A percentile compares a stretch with the other conserved stretches of the same genome.
Conservation (phyloP, 2,797 vertebrate species). For the Kryptolebias ocellatus region DNA sequence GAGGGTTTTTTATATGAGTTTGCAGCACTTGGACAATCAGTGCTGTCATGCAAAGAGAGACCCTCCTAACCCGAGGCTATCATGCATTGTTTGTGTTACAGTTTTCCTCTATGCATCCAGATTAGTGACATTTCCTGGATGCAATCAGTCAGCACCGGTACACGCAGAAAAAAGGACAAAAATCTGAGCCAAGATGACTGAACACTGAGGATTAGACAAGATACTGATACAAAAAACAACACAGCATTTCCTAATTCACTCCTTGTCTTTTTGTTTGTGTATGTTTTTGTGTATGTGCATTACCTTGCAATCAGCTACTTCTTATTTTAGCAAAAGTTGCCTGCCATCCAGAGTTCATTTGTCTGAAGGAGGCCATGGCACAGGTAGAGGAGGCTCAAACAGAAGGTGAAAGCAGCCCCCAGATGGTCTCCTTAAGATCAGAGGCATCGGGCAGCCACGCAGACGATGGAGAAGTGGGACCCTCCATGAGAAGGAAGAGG, state of each 20-base stretch:
- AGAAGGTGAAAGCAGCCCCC: slow-evolving; percentile 85
- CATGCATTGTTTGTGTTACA: slow-evolving; percentile 43
- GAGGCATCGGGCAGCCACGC: slow-evolving; percentile 75
- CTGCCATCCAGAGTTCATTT: slow-evolving; percentile 9
- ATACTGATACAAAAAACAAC: slow-evolving; percentile 8
- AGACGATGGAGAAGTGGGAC: slow-evolving; percentile 82
- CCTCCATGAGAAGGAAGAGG: slow-evolving; percentile 88
- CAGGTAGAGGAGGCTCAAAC: slow-evolving; percentile 76
- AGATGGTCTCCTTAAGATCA: slow-evolving; percentile 82
- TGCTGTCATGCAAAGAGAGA: slow-evolving; percentile 29
- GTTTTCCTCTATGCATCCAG: neutral
- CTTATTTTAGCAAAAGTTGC: neutral
- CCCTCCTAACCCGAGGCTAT: slow-evolving; percentile 1
- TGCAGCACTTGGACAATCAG: slow-evolving; percentile 11
- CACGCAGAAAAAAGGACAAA: neutral
- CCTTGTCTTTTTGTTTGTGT: neutral
- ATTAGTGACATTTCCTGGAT: slow-evolving; percentile 10
- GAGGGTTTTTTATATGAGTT: neutral
- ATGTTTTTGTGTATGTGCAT: slow-evolving; percentile 9
- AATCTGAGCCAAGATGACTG: slow-evolving; percentile 24
- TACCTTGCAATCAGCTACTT: slow-evolving; percentile 10
- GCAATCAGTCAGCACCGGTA: slow-evolving; percentile 9
- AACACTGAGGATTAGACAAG: slow-evolving; percentile 29
- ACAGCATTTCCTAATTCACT: slow-evolving; percentile 21
- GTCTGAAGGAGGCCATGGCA: slow-evolving; percentile 67